Base-by-base conservation (phyloP, 2,888 invertebrate species). In the Lepidochrysops patricia region DNA sequence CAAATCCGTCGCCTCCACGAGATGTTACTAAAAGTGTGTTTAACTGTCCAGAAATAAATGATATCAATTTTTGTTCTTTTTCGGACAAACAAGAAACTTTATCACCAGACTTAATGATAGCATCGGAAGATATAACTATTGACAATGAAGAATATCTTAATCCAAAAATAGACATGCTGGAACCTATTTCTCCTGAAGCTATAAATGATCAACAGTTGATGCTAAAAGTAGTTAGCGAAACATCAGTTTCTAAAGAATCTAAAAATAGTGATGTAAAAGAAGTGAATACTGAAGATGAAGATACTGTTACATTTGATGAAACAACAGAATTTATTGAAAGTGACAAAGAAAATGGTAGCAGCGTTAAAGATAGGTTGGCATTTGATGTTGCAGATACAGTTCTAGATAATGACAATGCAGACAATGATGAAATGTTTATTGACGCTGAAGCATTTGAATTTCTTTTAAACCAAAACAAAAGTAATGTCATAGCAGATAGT, bases 381-480 rank as follows among this genome's bases (percentile, higher is more conserved):
- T 80, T 81, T 57, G 70, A 77, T 60, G 75, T 82, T 59, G 61
- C 78, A 57, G 75, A 79, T 27, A 29, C 68, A 29, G 74, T 72
- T 65, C 69, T 29, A 43, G 73, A 67, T 48, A 76, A 77, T 27
- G 79, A 80, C 35, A 77, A 79, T 65, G 57, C 65, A 2, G 82
- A 81, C 13, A 73, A 70, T 61, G 82, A 73, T 15, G 88, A 89
- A 71, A 65, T 89, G 60, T 89, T 89, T 63, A 89, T 89, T 58
- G 88, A 89, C 62, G 89, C 88, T 13, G 85, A 86, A 69, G 80
- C 87, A 29, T 89, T 80, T 62, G 86, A 89, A 63, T 88, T 84
- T 63, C 73, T 89, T 6, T 67, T 89, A 23, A 89, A 87, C 67
- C 81, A 89, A 67, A 88, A 88, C 65, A 75, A 80, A 65, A 72